A percentile compares a stretch with the other conserved stretches of the same genome.
phyloP scores from a whole-genome alignment of 2,888 invertebrate species.

The Congeria kusceri region DNA sequence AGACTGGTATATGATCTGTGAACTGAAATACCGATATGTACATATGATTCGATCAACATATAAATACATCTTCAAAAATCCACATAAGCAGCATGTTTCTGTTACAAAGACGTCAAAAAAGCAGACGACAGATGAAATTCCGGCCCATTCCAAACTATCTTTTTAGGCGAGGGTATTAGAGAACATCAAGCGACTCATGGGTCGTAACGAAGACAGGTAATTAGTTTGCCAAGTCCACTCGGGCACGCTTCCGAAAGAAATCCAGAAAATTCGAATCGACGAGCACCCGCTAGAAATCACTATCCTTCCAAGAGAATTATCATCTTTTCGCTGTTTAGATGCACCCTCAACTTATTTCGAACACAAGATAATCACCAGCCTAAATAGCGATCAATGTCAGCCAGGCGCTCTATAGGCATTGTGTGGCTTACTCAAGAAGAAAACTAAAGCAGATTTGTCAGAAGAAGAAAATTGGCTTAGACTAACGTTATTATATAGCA shows the following conservation, averaged over 20 bases:
- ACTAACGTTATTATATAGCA: conserved; percentile 64
- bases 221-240: conserved; percentile 57
- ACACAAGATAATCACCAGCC: conserved; percentile 64
- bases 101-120: too few species aligned
- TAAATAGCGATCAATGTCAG: conserved; percentile 67
- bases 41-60: too few species aligned
- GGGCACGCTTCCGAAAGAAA: conserved; percentile 12
- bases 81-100: too few species aligned
- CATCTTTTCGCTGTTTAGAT: conserved; percentile 60
- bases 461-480: conserved; percentile 62
- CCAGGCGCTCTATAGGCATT: conserved; percentile 50
- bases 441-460: conserved; percentile 59
- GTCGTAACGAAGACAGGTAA: conserved; percentile 43
- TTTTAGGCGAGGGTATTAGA: too few species aligned
- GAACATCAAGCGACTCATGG: too few species aligned
- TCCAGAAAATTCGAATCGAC: conserved; percentile 54
- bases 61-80: too few species aligned
- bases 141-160: too few species aligned
- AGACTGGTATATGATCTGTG: too few species aligned
- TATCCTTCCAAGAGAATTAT: conserved; percentile 54
- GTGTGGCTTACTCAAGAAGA: conserved; percentile 64
- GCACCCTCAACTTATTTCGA: conserved; percentile 62
- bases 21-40: too few species aligned
- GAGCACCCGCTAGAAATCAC: conserved; percentile 36
- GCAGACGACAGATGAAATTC: too few species aligned